A percentile compares a stretch with the other conserved stretches of the same genome.
Conservation (phyloP, 1,140 invertebrate genomes). For the Drosophila watanabei region DNA sequence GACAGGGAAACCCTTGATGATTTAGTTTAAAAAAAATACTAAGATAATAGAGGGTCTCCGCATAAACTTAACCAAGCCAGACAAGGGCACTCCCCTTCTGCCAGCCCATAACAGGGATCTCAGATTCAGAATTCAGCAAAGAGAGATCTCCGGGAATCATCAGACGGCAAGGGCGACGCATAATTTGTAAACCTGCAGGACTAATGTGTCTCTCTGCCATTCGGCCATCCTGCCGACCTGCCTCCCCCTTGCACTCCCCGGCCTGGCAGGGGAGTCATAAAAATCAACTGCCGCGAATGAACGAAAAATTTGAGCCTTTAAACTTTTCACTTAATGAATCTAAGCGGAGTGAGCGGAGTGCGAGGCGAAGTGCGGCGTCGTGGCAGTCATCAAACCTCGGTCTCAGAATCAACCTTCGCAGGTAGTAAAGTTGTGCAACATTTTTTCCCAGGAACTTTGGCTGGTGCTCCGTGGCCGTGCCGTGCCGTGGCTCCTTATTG, state of each 20-base stretch:
- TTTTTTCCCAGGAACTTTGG: slow-evolving; percentile 83
- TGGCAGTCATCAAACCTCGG: slow-evolving; percentile 51
- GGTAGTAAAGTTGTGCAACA: slow-evolving; percentile 82
- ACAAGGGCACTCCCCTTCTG: slow-evolving; percentile 14
- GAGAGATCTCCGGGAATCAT: slow-evolving; percentile 3
- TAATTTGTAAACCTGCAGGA: slow-evolving; percentile 82
- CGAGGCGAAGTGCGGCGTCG: slow-evolving; percentile 53
- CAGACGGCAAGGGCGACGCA: slow-evolving; percentile 63
- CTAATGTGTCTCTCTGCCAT: slow-evolving; percentile 67
- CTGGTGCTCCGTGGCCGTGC: slow-evolving; percentile 28
- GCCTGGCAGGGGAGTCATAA: slow-evolving; percentile 50
- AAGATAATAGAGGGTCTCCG: slow-evolving; percentile 34
- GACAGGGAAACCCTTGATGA: slow-evolving; percentile 3
- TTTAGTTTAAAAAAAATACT: slow-evolving; percentile 21
- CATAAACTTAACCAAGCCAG: slow-evolving; percentile 5
- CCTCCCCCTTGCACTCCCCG: slow-evolving; percentile 25
- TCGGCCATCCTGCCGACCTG: slow-evolving; percentile 17
- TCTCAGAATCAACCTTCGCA: slow-evolving; percentile 40
- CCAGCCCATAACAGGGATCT: slow-evolving; percentile 33
- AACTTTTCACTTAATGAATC: slow-evolving; percentile 84
- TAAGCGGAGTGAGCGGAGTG: slow-evolving; percentile 62
- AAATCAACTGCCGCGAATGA: slow-evolving; percentile 68
- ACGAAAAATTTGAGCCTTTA: slow-evolving; percentile 80
- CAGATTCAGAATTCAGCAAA: slow-evolving; percentile 13
- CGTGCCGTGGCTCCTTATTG: slow-evolving; percentile 67